These are phyloP conservation scores for Cyaniris semiargus DNA, from an alignment of 2,888 invertebrate genomes.

Conservation along the genomic window DNA sequence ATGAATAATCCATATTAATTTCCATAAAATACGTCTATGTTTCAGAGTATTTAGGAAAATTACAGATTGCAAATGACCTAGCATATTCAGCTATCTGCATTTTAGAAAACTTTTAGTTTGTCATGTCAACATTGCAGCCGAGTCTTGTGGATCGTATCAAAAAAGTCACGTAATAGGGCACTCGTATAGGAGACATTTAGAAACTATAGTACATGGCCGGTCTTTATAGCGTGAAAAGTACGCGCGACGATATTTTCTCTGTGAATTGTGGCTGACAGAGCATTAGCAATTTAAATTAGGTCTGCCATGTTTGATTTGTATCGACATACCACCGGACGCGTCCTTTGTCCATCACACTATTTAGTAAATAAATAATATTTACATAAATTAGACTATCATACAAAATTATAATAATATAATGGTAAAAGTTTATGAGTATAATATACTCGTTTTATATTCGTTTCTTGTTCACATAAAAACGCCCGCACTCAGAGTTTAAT, in stretches of 20 bases:
- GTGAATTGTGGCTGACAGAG: conserved; percentile 3
- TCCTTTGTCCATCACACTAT: neutral
- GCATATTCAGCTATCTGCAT: neutral
- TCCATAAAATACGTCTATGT: too few species aligned
- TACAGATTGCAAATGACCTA: neutral
- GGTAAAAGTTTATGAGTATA: too few species aligned
- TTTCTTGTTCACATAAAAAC: too few species aligned
- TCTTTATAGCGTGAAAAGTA: neutral
- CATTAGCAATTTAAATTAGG: conserved; percentile 13
- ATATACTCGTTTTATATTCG: too few species aligned
- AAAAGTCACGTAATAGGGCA: neutral
- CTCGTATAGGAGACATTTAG: neutral
- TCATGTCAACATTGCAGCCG: too few species aligned
- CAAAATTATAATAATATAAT: too few species aligned
- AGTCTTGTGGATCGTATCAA: too few species aligned
- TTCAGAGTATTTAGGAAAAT: too few species aligned
- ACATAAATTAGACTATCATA: neutral
- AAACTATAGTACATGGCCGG: neutral
- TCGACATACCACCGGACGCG: neutral
- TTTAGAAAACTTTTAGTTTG: neutral
- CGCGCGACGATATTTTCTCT: neutral
- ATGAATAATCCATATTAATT: too few species aligned
- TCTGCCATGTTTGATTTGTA: neutral
- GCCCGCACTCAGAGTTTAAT: too few species aligned
- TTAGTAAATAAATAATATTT: neutral